Base-by-base conservation (phyloP, 2,888 invertebrate genomes). In the Willowsia nigromaculata region DNA sequence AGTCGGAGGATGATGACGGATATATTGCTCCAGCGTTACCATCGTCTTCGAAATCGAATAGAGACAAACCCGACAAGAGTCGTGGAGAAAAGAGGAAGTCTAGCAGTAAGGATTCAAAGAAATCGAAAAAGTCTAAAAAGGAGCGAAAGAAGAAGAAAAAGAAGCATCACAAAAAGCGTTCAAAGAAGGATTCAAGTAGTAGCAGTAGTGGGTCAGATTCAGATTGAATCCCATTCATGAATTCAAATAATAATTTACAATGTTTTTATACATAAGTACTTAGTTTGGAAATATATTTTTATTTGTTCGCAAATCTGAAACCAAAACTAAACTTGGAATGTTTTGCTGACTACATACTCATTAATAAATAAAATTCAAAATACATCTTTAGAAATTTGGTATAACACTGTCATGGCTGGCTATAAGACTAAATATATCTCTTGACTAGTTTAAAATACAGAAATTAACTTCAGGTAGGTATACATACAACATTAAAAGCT, bases 111-210 rank as follows among this genome's bases (percentile, higher is more conserved):
- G 82, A 74, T 9, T 74, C 82, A 15, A 91, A 88, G 65, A 91
- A 88, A 30, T 74, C 82, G 11, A 90, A 88, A 83, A 90, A 87
- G 53, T 50, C 86, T 4, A 62, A 88, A 47, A 82, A 85, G 33
- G 43, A 90, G 56, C 87, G 86, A 59, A 90, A 88, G 25, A 90
- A 91, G 78, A 88, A 88, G 22, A 88, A 85, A 22, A 91, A 90
- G 53, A 87, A 85, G 37, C 81, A 85, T 33, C 88, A 90, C 27
- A 91, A 91, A 68, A 83, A 85, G 13, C 56, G 83, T 15, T 90
- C 90, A 7, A 80, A 50, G 25, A 87, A 59, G 18, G 81, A 82
- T 37, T 74, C 68, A 37, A 89, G 89, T 22, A 89, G 89, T 53
- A 80, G 80, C 22, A 90, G 90, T 30, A 84, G 84, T 37, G 85